These are phyloP conservation scores for Odontocolon sp. DNA, from an alignment of 2,888 invertebrate genomes.

Conservation along the genomic window DNA sequence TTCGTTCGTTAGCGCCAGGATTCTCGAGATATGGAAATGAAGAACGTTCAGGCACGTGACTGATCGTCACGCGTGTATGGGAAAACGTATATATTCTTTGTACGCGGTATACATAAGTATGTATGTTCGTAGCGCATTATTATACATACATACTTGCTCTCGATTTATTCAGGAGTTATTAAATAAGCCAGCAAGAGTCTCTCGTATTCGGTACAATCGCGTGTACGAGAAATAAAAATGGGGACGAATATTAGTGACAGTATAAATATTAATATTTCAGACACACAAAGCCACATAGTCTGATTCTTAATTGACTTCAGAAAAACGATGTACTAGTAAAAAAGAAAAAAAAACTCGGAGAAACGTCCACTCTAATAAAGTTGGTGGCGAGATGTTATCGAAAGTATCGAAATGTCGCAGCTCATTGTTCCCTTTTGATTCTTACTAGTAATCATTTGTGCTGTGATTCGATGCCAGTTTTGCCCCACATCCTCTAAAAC, in stretches of 20 bases:
- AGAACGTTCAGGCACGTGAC: conserved; percentile 66
- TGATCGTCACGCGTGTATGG: conserved; percentile 59
- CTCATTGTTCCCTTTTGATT: too few species aligned
- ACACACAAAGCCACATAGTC: not conserved
- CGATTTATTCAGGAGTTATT: conserved; percentile 46
- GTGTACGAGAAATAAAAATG: conserved; percentile 13
- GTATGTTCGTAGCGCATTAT: not conserved
- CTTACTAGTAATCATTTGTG: too few species aligned
- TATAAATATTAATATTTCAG: conserved; percentile 30
- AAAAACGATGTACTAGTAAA: too few species aligned
- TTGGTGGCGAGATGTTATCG: too few species aligned
- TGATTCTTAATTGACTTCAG: not conserved
- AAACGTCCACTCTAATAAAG: too few species aligned
- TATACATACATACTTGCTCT: not conserved
- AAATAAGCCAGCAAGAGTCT: conserved; percentile 11
- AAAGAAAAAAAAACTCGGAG: too few species aligned
- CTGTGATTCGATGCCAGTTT: too few species aligned
- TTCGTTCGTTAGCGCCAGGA: conserved; percentile 12
- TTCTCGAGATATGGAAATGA: conserved; percentile 67
- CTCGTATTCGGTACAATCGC: conserved; percentile 10
- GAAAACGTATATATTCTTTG: conserved; percentile 16
- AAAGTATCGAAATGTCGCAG: too few species aligned
- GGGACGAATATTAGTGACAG: conserved; percentile 23
- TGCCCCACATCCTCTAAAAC: too few species aligned
- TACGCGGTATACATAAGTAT: not conserved